Conservation (phyloP, 2,797 vertebrate species). For the Nannoperca australis region DNA sequence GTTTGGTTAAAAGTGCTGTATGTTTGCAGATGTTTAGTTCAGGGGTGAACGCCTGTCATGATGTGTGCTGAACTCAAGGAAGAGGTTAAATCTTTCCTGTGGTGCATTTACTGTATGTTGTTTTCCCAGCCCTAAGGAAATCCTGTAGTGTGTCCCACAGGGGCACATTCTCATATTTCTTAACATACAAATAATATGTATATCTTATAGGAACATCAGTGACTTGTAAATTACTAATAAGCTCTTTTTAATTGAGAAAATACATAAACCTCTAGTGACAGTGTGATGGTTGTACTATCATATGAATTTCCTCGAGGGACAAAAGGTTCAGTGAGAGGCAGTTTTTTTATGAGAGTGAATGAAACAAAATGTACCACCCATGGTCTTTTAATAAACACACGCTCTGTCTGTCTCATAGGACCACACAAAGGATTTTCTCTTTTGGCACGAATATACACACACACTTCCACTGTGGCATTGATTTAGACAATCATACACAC, state of each 20-base stretch:
- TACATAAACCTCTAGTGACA: slow-evolving; percentile 30
- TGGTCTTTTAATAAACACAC: slow-evolving; percentile 57
- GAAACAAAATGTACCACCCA: slow-evolving; percentile 70
- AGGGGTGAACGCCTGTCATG: slow-evolving; percentile 59
- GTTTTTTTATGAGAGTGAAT: slow-evolving; percentile 20
- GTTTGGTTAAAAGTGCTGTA: slow-evolving; percentile 55
- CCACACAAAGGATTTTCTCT: slow-evolving; percentile 48
- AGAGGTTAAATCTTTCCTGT: slow-evolving; percentile 47
- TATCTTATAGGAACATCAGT: neutral
- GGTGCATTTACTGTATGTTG: slow-evolving; percentile 13
- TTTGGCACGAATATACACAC: slow-evolving; percentile 54
- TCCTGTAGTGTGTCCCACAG: slow-evolving; percentile 7
- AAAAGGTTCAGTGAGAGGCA: slow-evolving; percentile 23
- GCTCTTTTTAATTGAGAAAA: slow-evolving; percentile 8
- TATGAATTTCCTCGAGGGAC: slow-evolving; percentile 24
- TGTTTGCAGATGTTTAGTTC: slow-evolving; percentile 71
- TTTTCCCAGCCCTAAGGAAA: slow-evolving; percentile 28
- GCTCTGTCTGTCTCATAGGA: slow-evolving; percentile 34
- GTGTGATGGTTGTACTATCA: slow-evolving; percentile 19
- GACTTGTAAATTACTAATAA: slow-evolving; percentile 16
- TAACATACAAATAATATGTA: neutral
- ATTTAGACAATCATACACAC: slow-evolving; percentile 42
- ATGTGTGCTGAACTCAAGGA: slow-evolving; percentile 62
- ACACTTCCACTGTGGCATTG: slow-evolving; percentile 39
- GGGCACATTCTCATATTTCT: neutral